A percentile compares a stretch with the other conserved stretches of the same genome.
phyloP scores from a whole-genome alignment of 2,113 vertebrate genomes.

The Eptatretus burgeri region DNA sequence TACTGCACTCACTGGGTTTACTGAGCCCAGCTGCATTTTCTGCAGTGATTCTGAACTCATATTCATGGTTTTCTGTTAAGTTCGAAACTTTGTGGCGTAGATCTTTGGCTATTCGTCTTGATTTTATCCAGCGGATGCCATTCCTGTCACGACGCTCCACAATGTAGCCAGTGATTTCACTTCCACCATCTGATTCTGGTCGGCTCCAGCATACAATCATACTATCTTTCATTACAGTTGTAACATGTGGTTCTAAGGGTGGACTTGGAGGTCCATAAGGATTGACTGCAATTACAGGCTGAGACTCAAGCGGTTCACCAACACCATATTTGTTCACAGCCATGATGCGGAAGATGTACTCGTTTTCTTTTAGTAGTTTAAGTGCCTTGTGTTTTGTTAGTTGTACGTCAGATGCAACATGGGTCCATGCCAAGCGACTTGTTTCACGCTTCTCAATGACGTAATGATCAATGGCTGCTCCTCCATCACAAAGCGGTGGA shows the following conservation, averaged over 20 bases:
- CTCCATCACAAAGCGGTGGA: conserved; percentile 60
- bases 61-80: conserved; percentile 58
- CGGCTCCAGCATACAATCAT: conserved; percentile 79
- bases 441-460: conserved; percentile 86
- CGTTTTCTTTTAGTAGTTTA: conserved; percentile 77
- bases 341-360: conserved; percentile 93
- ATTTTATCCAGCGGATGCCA: conserved; percentile 77
- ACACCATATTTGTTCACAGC: conserved; percentile 85
- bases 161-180: conserved; percentile 56
- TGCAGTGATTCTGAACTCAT: conserved; percentile 62
- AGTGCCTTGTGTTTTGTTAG: conserved; percentile 48
- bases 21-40: conserved; percentile 78
- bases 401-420: conserved; percentile 40
- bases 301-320: conserved; percentile 63
- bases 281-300: conserved; percentile 47
- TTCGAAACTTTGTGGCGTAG: conserved; percentile 57
- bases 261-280: conserved; percentile 53
- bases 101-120: conserved; percentile 53
- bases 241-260: conserved; percentile 60
- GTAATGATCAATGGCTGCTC: conserved; percentile 64
- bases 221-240: conserved; percentile 60
- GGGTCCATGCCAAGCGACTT: conserved; percentile 76
- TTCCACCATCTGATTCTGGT: conserved; percentile 61
- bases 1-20: conserved; percentile 41
- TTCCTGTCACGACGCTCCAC: conserved; percentile 56